Base-by-base conservation (phyloP, 2,797 vertebrate genomes). In the Australoheros facetus region DNA sequence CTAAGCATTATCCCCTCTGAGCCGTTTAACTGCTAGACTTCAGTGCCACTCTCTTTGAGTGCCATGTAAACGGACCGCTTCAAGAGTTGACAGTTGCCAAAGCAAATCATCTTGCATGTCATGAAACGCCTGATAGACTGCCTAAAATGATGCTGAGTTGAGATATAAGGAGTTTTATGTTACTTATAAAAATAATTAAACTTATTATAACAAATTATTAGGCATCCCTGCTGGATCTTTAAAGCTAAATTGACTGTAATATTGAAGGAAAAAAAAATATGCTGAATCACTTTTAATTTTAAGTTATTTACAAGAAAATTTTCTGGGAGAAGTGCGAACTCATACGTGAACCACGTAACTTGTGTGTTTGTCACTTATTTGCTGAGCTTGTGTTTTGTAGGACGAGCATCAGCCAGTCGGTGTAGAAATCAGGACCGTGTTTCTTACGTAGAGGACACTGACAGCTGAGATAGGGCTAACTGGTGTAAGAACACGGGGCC, bases 401-500 rank as follows among this genome's bases (percentile, higher is more conserved):
- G 19, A 9, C 34, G 28, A 11, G 28, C 13, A 45, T 45, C 42
- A 1, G 19, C 42, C 16, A 4, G 32, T 62, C 62, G 28, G 55
- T 10, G 37, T 17, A 14, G 55, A 23, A 37, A 37, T 37, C 19
- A 16, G 12, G 37, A 37, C 58, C 19, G 11, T 7, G 62, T 66
- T 28, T 48, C 16, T 48, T 14, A 12, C 42, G 23, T 48, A 0
- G 26, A 69, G 62, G 42, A 51, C 23, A 51, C 13, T 69, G 42
- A 51, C 23, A 60, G 80, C 48, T 34, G 71, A 66, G 19, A 4
- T 53, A 7, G 17, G 57, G 39, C 9, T 69, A 56, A 69, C 75
- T 69, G 75, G 71, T 66, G 78, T 80, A 73, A 10, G 58, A 56
- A 32, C 51, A 13, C 60, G 39, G 28, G 62, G 8, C 37, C 19